Evolutionary conservation across 1,140 invertebrate species (phyloP), one percentile per base, ranked within the genome.

Genomic region (Mylabris phalerata): DNA sequence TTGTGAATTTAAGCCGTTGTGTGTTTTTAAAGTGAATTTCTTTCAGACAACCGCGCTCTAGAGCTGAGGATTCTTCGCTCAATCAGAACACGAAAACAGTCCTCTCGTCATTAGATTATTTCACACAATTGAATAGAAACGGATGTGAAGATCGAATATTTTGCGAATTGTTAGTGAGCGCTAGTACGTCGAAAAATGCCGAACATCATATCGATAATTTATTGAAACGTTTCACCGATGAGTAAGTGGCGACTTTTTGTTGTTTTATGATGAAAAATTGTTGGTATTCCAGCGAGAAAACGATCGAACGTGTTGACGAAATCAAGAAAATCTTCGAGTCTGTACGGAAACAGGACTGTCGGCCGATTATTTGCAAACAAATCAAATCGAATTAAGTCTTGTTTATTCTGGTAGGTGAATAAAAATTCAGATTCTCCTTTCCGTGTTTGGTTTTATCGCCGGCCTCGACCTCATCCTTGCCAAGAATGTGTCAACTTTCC

Each of bases 141-240:
- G 73, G 66, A 10, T 75, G 74, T 45, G 72, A 75, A 48, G 70
- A 73, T 24, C 61, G 70, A 44, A 67, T 70, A 9, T 67, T 75
- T 25, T 75, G 74, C 47, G 73, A 75, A 49, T 43, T 74, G 41
- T 48, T 73, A 38, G 48, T 72, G 1, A 67, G 59, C 32, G 68
- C 71, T 6, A 61, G 56, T 11, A 45, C 62, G 9, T 65, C 68
- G 38, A 60, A 64, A 47, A 68, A 71, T 49, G 62, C 62, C 3
- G 61, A 69, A 19, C 44, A 64, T 27, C 63, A 71, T 39, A 60
- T 70, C 5, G 52, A 70, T 47, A 67, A 67, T 55, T 59, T 73
- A n/a, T 51, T 73, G 25, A 58, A 68, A 39, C 63, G 62, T 45
- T 73, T 70, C 56, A 50, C 66, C 40, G 19, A 73, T 65, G 56